phyloP scores from a whole-genome alignment of 2,888 invertebrate species.

The Patella pellucida region DNA sequence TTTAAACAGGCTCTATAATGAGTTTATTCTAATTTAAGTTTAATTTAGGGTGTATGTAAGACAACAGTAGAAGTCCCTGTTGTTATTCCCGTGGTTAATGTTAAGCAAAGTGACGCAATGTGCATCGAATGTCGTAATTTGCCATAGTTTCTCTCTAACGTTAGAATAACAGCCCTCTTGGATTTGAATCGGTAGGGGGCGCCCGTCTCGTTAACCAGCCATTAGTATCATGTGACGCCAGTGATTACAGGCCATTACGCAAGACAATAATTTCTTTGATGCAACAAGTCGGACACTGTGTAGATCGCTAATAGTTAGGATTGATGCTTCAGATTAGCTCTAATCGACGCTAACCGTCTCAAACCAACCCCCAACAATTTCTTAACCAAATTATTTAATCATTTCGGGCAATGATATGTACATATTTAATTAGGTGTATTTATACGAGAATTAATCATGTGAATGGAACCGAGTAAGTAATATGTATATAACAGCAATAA shows the following conservation, averaged over 20 bases:
- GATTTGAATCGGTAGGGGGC: not conserved
- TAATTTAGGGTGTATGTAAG: too few species aligned
- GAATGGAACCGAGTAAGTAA: not conserved
- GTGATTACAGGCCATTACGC: conserved; percentile 11
- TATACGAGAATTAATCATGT: not conserved
- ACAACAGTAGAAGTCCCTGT: too few species aligned
- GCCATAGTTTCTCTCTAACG: not conserved
- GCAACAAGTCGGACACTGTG: too few species aligned
- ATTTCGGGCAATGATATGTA: conserved; percentile 7
- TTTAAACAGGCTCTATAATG: too few species aligned
- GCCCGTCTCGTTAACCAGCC: not conserved
- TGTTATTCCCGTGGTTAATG: not conserved
- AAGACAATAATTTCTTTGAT: conserved; percentile 12
- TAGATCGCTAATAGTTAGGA: too few species aligned
- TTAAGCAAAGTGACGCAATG: not conserved
- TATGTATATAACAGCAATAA: not conserved
- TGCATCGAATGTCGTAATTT: not conserved
- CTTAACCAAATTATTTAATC: not conserved
- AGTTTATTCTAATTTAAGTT: too few species aligned
- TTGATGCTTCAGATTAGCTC: too few species aligned
- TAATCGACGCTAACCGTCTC: too few species aligned
- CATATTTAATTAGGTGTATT: conserved; percentile 10
- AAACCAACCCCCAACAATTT: not conserved
- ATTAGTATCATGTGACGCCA: conserved; percentile 11
- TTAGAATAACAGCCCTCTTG: conserved; percentile 3